Evolutionary conservation across 1,140 invertebrate species (phyloP).

Genomic region (Sitobion miscanthi): DNA sequence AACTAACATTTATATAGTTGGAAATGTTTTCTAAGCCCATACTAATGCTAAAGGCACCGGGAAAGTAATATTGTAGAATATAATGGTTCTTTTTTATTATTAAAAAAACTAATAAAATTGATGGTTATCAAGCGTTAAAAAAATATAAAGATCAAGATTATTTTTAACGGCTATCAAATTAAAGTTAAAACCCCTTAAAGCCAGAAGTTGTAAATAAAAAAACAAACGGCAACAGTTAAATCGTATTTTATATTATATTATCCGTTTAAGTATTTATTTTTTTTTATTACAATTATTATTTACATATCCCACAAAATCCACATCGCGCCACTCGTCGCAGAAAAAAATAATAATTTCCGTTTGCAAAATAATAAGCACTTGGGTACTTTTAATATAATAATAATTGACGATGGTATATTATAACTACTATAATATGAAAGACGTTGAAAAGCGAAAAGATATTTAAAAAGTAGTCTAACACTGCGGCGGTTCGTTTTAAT

Average conservation of each 20-base stretch:
- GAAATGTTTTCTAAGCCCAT: neutral
- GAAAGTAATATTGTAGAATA: neutral
- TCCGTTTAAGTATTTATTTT: neutral
- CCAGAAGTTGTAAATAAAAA: slow-evolving; percentile 24
- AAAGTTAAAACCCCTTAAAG: slow-evolving; percentile 29
- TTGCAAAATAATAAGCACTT: neutral
- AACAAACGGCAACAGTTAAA: neutral
- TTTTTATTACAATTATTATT: slow-evolving; percentile 14
- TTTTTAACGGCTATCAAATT: slow-evolving; percentile 35
- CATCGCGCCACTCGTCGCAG: neutral
- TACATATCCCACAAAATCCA: neutral
- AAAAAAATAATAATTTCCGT: slow-evolving; percentile 5
- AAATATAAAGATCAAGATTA: slow-evolving; percentile 41
- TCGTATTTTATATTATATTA: neutral
- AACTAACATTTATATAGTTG: slow-evolving; percentile 38
- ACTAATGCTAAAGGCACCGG: neutral
- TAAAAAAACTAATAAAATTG: slow-evolving; percentile 32
- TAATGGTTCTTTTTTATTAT: slow-evolving; percentile 35
- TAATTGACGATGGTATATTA: neutral
- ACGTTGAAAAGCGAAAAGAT: neutral
- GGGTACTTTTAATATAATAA: too few species aligned
- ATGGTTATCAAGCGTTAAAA: slow-evolving; percentile 22
- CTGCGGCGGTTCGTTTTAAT: neutral
- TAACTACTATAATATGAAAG: too few species aligned
- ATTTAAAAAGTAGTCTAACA: neutral